A percentile compares a stretch with the other conserved stretches of the same genome.
These are phyloP conservation scores for Esperia sulphurella DNA, from an alignment of 2,888 invertebrate genomes.

Conservation along the genomic window DNA sequence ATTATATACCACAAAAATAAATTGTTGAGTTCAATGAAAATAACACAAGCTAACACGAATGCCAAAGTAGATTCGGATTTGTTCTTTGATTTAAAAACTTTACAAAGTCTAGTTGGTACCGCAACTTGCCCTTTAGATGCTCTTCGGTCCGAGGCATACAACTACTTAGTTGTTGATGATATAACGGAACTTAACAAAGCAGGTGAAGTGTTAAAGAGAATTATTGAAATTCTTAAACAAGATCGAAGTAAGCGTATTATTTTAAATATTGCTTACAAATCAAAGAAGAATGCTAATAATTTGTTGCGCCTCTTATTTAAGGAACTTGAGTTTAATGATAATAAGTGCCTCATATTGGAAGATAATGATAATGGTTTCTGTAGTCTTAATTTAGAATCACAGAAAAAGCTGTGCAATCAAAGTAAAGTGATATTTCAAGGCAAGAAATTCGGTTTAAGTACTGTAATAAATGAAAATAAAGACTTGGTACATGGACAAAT, in stretches of 20 bases:
- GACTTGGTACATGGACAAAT: neutral
- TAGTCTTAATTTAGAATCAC: neutral
- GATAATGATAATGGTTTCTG: neutral
- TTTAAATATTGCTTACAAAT: neutral
- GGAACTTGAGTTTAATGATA: neutral
- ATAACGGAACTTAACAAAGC: neutral
- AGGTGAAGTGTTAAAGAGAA: neutral
- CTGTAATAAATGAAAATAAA: neutral
- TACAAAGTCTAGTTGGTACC: neutral
- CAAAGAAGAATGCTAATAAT: neutral
- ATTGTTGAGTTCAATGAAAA: neutral
- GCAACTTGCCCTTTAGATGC: neutral
- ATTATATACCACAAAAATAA: neutral
- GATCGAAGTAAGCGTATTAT: neutral
- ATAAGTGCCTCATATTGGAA: neutral
- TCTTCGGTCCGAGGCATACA: neutral
- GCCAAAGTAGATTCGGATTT: neutral
- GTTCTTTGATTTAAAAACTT: neutral
- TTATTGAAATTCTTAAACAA: neutral
- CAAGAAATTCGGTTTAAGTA: neutral
- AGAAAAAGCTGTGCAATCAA: neutral
- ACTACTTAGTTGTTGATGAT: neutral
- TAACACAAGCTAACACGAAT: neutral
- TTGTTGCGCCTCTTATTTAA: neutral
- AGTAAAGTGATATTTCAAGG: neutral